Evolutionary conservation across 1,140 invertebrate genomes (phyloP).

Genomic region (Pygmarrhopalites habei): DNA sequence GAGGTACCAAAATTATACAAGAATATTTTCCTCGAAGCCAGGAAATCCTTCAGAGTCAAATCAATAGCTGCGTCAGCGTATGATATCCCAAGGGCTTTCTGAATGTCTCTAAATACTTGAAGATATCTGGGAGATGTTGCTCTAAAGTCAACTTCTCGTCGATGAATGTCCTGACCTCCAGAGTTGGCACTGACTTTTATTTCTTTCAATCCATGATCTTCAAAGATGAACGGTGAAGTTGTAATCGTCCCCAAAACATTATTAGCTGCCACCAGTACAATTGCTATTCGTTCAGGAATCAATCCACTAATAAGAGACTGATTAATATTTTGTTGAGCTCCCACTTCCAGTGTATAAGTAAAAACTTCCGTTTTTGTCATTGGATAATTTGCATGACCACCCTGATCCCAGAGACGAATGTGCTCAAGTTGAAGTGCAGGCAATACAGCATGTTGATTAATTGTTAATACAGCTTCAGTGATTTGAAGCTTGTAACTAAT

Average conservation of each 20-base stretch:
- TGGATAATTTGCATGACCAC: slow-evolving; percentile 11
- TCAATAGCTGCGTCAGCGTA: slow-evolving; percentile 1
- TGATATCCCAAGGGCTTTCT: slow-evolving; percentile 7
- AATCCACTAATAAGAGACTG: slow-evolving; percentile 24
- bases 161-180: neutral
- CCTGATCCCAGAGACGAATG: slow-evolving; percentile 7
- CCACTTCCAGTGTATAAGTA: slow-evolving; percentile 15
- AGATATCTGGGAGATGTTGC: neutral
- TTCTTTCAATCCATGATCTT: neutral
- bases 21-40: slow-evolving; percentile 1
- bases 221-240: slow-evolving; percentile 20
- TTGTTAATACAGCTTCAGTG: slow-evolving; percentile 12
- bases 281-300: slow-evolving; percentile 27
- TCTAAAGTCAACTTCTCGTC: neutral
- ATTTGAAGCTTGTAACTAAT: slow-evolving; percentile 11
- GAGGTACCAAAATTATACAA: slow-evolving; percentile 15
- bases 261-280: slow-evolving; percentile 24
- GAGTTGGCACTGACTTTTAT: slow-evolving; percentile 15
- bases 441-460: slow-evolving; percentile 7
- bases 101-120: slow-evolving; percentile 3
- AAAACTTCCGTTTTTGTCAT: slow-evolving; percentile 23
- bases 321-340: slow-evolving; percentile 12
- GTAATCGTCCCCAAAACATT: slow-evolving; percentile 17
- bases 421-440: slow-evolving; percentile 13
- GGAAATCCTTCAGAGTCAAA: slow-evolving; percentile 14